phyloP scores from a whole-genome alignment of 1,140 invertebrate species.

The Saccostrea echinata region DNA sequence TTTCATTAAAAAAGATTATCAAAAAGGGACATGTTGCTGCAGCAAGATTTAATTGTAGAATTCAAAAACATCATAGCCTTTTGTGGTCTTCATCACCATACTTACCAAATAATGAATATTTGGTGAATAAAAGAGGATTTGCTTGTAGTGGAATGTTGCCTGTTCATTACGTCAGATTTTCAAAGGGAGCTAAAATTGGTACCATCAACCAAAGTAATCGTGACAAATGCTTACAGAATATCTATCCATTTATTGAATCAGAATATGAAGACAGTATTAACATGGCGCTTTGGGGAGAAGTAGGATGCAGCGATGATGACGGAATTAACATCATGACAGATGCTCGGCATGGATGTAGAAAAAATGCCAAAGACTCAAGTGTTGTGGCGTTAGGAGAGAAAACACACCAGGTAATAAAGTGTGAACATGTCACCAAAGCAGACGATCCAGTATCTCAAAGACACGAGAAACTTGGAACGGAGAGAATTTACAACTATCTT shows the following conservation, averaged over 20 bases:
- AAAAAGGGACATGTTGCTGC: neutral
- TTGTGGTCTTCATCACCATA: slow-evolving; percentile 1
- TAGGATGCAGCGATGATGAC: slow-evolving; percentile 41
- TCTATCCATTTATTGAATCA: neutral
- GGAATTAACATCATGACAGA: slow-evolving; percentile 47
- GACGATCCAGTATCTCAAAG: slow-evolving; percentile 44
- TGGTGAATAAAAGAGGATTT: neutral
- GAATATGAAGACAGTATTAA: slow-evolving; percentile 1
- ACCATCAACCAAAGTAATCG: neutral
- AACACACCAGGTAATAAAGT: too few relatives aligned
- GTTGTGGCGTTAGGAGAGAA: too few relatives aligned
- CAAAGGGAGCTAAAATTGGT: slow-evolving; percentile 26
- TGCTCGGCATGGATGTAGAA: slow-evolving; percentile 38
- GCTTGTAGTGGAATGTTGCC: neutral
- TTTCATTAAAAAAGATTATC: neutral
- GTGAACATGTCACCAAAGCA: too few relatives aligned
- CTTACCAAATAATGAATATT: neutral
- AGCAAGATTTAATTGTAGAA: too few relatives aligned
- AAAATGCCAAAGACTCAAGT: too few relatives aligned
- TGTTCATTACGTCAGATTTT: slow-evolving; percentile 9
- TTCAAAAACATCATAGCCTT: neutral
- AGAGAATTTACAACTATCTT: slow-evolving; percentile 13
- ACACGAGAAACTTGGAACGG: slow-evolving; percentile 47
- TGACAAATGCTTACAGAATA: neutral
- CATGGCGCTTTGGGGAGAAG: slow-evolving; percentile 36